phyloP scores from a whole-genome alignment of 2,113 vertebrate species.

The Hemiscyllium ocellatum region DNA sequence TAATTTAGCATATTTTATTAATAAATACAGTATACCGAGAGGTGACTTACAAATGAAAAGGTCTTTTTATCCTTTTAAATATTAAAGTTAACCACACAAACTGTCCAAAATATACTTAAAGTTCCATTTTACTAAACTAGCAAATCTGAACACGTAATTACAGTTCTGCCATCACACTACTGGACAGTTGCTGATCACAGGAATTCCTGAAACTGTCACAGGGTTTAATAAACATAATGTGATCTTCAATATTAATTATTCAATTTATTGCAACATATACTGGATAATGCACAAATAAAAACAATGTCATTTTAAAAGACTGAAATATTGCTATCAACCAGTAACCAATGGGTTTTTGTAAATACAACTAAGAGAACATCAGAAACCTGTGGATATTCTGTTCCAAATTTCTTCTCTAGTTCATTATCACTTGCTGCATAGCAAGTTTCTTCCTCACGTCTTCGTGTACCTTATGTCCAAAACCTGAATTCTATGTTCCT shows the following conservation, averaged over 20 bases:
- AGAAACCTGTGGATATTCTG: conserved; percentile 2
- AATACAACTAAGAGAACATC: neutral
- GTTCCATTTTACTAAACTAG: neutral
- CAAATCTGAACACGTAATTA: neutral
- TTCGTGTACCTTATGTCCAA: neutral
- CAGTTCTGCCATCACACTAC: neutral
- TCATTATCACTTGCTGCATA: neutral
- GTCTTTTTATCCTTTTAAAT: neutral
- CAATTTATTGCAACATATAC: neutral
- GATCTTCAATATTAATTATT: neutral
- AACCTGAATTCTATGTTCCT: neutral
- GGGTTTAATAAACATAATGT: neutral
- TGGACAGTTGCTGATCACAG: neutral
- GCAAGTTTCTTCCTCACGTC: neutral
- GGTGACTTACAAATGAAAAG: too few relatives aligned
- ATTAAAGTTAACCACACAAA: neutral
- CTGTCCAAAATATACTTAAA: neutral
- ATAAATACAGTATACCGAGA: too few relatives aligned
- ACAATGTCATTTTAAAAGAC: neutral
- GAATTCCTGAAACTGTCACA: neutral
- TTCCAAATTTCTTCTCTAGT: neutral
- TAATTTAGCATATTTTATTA: too few relatives aligned
- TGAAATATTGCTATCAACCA: neutral
- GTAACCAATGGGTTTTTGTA: neutral
- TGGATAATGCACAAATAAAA: neutral